phyloP scores from a whole-genome alignment of 2,113 vertebrate genomes.

The Pygoscelis antarcticus region DNA sequence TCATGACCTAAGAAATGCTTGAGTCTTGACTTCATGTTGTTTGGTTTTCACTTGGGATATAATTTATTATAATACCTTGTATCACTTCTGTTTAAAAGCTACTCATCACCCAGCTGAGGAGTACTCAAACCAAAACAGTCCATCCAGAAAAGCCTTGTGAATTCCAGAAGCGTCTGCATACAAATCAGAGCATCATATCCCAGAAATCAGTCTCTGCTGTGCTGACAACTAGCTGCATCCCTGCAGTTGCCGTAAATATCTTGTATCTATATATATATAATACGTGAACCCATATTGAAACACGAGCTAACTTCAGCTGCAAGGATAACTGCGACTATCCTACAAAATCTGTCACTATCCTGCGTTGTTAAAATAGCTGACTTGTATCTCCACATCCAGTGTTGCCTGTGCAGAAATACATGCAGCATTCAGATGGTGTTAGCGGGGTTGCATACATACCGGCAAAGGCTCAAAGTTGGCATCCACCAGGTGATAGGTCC shows the following conservation, averaged over 20 bases:
- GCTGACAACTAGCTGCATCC: neutral
- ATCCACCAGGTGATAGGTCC: constrained; percentile 90
- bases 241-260: neutral
- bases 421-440: neutral
- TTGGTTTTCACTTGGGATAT: neutral
- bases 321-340: too few species aligned
- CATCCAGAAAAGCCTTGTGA: neutral
- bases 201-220: neutral
- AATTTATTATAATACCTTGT: neutral
- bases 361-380: neutral
- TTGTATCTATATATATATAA: neutral
- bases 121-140: neutral
- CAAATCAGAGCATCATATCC: neutral
- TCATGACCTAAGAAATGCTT: neutral
- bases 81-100: neutral
- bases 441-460: constrained; percentile 63
- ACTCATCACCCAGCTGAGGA: neutral
- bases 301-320: neutral
- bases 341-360: neutral
- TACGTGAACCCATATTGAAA: neutral
- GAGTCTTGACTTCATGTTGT: neutral
- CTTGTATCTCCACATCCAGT: neutral
- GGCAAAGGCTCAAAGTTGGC: constrained; percentile 88
- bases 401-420: neutral
- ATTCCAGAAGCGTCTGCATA: neutral